Conservation (phyloP, 2,888 invertebrate genomes). For the Neocrepidodera transversa region DNA sequence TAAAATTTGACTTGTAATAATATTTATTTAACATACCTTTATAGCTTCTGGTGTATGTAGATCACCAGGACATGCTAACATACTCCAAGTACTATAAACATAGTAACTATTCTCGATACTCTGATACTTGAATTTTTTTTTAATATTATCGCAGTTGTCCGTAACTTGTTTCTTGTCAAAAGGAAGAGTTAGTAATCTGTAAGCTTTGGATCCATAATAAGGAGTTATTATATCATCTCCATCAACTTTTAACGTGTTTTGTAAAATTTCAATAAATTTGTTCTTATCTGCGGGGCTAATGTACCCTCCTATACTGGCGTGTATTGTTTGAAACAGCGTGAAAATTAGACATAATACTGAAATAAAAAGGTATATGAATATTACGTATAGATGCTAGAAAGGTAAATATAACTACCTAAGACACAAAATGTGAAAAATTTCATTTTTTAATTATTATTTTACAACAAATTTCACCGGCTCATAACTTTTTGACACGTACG, state of each 20-base stretch:
- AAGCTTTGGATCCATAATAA: conserved; percentile 78
- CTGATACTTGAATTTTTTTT: conserved; percentile 49
- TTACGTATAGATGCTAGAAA: background rate
- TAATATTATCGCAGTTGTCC: conserved; percentile 61
- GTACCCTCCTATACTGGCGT: conserved; percentile 57
- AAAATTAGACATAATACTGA: conserved; percentile 38
- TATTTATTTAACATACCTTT: conserved; percentile 60
- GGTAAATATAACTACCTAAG: conserved; percentile 37
- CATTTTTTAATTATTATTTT: conserved; percentile 28
- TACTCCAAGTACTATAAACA: conserved; percentile 50
- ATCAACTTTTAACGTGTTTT: conserved; percentile 48
- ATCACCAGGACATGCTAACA: conserved; percentile 52
- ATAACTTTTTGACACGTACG: conserved; percentile 48
- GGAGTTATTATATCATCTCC: conserved; percentile 69
- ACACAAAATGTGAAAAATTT: conserved; percentile 37
- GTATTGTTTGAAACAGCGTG: conserved; percentile 36
- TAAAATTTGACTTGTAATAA: background rate
- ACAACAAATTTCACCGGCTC: conserved; percentile 44
- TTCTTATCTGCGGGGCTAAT: conserved; percentile 51
- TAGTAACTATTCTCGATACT: conserved; percentile 50
- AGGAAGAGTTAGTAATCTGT: conserved; percentile 70
- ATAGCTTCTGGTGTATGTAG: conserved; percentile 50
- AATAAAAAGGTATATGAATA: conserved; percentile 22
- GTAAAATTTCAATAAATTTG: conserved; percentile 51
- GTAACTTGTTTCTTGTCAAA: conserved; percentile 62